Percentiles rank a stretch among this genome's conserved stretches.
Conservation (phyloP, 2,113 vertebrate species). For the Polypterus bichir region DNA sequence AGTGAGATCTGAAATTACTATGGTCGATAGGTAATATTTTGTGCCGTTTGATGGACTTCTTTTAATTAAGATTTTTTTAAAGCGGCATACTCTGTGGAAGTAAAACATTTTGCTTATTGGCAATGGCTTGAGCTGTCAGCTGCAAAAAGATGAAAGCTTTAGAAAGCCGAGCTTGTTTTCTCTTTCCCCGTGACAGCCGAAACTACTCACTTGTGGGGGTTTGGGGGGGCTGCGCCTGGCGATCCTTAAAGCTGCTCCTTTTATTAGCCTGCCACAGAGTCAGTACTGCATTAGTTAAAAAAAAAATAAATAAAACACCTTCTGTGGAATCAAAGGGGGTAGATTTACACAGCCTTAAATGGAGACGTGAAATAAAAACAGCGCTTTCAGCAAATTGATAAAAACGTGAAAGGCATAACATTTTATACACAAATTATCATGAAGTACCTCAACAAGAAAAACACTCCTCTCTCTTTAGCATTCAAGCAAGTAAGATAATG, state of each 20-base stretch:
- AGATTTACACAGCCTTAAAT: too few species aligned
- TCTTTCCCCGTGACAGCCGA: slow-evolving; percentile 6
- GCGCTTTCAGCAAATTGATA: too few species aligned
- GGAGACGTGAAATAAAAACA: too few species aligned
- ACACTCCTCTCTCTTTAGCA: too few species aligned
- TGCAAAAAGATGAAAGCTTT: slow-evolving; percentile 5
- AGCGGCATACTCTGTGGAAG: neutral
- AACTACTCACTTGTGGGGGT: slow-evolving; percentile 6
- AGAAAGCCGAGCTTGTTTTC: slow-evolving; percentile 4
- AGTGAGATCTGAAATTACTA: slow-evolving; percentile 1
- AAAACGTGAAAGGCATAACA: too few species aligned
- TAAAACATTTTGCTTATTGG: neutral
- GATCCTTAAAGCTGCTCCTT: neutral
- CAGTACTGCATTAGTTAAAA: too few species aligned
- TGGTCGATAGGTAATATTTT: neutral
- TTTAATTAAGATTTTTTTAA: slow-evolving; percentile 10
- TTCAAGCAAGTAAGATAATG: too few species aligned
- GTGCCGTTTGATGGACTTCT: slow-evolving; percentile 4
- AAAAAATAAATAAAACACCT: too few species aligned
- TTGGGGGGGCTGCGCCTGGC: neutral
- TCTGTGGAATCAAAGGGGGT: too few species aligned
- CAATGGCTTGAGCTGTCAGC: slow-evolving; percentile 10
- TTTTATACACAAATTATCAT: too few species aligned
- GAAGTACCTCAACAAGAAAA: too few species aligned
- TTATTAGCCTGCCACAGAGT: neutral